Base-by-base conservation (phyloP, 2,797 vertebrate species). In the Amblyraja radiata region DNA sequence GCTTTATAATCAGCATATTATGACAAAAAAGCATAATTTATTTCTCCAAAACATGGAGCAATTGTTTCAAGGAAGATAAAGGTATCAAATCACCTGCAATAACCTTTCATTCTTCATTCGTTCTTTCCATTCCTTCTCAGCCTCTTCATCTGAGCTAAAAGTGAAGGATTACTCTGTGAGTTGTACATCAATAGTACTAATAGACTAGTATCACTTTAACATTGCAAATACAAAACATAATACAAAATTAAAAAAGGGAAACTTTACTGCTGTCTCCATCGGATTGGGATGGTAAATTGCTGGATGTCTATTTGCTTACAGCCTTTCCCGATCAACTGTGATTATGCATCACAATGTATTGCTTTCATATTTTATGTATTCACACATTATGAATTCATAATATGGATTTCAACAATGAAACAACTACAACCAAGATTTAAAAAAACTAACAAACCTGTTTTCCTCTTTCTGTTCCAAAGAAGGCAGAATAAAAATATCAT, bases 401-500 rank as follows among this genome's bases (percentile, higher is more conserved):
- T 25, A 23, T 10, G 68, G 54, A 93, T 21, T 61, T 61, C 46
- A 77, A 93, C 18, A 54, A 11, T 25, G 36, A 28, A 28, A 6
- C 18, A 25, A 93, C 46, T 93, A 58, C 13, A 93, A 23, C 18
- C 61, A 23, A 8, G 46, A 94, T 32, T 32, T 94, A 91, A 71
- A 94, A 46, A 94, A 91, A 93, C 11, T 46, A 73, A 74, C 90
- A 92, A 76, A 98, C 98, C 98, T 99, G 93, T 97, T 97, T 94
- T 95, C 96, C 61, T 97, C 97, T 94, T 96, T 96, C 28, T 98
- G 95, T 94, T 97, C 96, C 94, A 99, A 96, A 61, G 97, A 95
- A 14, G 98, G 98, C 2, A 99, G 96, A 93, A 95, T 95, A 80
- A 98, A 99, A 36, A 99, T 96, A 94, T 99, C 98, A 68, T 99